Evolutionary conservation across 2,888 invertebrate species (phyloP).

Genomic region (Thyatira batis): DNA sequence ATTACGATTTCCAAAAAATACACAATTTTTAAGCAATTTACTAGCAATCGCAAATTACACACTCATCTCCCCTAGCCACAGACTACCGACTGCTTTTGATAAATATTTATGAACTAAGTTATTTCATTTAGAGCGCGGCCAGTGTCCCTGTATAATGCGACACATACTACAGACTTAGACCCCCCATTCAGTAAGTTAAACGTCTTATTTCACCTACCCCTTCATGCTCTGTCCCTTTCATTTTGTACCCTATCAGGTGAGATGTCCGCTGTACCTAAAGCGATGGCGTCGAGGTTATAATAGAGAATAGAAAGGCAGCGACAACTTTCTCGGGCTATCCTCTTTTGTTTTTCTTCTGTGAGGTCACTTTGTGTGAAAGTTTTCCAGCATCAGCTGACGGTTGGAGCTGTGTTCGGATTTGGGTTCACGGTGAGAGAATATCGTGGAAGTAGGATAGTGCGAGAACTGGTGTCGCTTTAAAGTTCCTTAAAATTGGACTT

Average conservation of each 20-base stretch:
- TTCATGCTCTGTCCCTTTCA: no score
- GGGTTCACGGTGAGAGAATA: no score
- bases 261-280: no score
- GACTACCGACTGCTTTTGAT: slow-evolving; percentile 14
- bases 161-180: slow-evolving; percentile 5
- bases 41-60: not conserved
- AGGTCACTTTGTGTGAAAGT: not conserved
- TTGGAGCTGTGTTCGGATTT: no score
- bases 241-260: no score
- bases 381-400: not conserved
- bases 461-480: no score
- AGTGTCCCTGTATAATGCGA: slow-evolving; percentile 24
- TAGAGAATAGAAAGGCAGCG: no score
- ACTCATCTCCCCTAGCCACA: not conserved
- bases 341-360: not conserved
- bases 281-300: no score
- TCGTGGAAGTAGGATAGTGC: no score
- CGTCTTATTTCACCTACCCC: no score
- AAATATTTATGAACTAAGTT: slow-evolving; percentile 44
- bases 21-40: not conserved
- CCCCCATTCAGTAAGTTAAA: not conserved
- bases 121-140: slow-evolving; percentile 34
- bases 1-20: not conserved
- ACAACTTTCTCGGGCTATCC: not conserved
- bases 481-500: no score